These are phyloP conservation scores for Herminia tarsipennalis DNA, from an alignment of 2,888 invertebrate species.

Conservation along the genomic window DNA sequence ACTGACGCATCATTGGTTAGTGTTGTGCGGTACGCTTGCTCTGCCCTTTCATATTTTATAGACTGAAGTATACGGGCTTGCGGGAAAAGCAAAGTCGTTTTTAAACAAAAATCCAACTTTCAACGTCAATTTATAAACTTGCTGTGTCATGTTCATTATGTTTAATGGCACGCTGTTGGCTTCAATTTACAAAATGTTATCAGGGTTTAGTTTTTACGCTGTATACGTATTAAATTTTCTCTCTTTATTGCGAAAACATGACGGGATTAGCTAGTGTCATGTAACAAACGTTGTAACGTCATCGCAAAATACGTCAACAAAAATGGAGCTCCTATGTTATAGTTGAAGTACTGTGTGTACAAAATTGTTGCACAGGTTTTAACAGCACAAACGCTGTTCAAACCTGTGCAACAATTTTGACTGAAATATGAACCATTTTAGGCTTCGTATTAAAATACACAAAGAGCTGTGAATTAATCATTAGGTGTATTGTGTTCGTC, in stretches of 20 bases:
- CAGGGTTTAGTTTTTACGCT: slow-evolving; percentile 18
- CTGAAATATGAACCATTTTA: too few relatives aligned
- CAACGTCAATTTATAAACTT: not conserved
- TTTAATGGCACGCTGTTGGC: not conserved
- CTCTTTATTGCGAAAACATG: slow-evolving; percentile 21
- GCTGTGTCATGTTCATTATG: not conserved
- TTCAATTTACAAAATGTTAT: slow-evolving; percentile 12
- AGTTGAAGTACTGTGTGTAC: too few relatives aligned
- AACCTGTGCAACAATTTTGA: too few relatives aligned
- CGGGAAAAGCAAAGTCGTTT: slow-evolving; percentile 4
- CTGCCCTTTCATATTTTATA: slow-evolving; percentile 27
- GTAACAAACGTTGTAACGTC: slow-evolving; percentile 22
- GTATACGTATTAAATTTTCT: not conserved
- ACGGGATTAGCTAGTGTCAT: slow-evolving; percentile 16
- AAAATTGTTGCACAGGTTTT: too few relatives aligned
- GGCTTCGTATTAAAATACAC: too few relatives aligned
- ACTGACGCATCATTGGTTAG: slow-evolving; percentile 53
- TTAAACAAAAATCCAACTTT: not conserved
- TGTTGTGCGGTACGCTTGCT: slow-evolving; percentile 28
- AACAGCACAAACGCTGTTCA: too few relatives aligned
- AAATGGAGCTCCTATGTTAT: too few relatives aligned
- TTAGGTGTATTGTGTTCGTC: too few relatives aligned
- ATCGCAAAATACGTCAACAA: slow-evolving; percentile 21
- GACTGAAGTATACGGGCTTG: slow-evolving; percentile 16
- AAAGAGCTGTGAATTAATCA: too few relatives aligned